phyloP scores from a whole-genome alignment of 2,888 invertebrate genomes.

The Drosophila flavopinicola region DNA sequence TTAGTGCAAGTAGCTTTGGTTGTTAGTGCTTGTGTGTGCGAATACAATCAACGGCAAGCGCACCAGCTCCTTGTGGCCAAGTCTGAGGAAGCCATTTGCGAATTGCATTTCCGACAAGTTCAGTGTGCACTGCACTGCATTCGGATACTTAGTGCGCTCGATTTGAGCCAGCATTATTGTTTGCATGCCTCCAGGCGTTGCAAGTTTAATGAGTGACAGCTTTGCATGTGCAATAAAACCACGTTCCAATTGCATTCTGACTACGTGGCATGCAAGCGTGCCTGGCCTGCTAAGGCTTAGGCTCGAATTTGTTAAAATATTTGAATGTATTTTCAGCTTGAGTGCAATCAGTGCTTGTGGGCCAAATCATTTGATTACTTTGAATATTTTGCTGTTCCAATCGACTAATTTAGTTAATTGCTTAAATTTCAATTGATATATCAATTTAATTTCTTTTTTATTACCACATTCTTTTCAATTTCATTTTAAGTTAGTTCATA shows the following conservation, averaged over 20 bases:
- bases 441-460: not conserved
- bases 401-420: not conserved
- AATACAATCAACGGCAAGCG: not conserved
- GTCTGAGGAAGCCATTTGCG: constrained; percentile 56
- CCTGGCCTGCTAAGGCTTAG: not conserved
- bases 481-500: not conserved
- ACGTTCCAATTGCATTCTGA: constrained; percentile 28
- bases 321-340: not conserved
- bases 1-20: constrained; percentile 63
- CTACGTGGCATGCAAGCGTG: constrained; percentile 15
- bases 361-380: too few species aligned
- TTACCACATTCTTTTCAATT: not conserved
- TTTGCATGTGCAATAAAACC: constrained; percentile 28
- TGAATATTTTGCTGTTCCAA: not conserved
- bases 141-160: constrained; percentile 17
- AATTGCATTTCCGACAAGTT: constrained; percentile 47
- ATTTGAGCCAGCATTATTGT: constrained; percentile 33
- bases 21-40: constrained; percentile 4
- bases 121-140: constrained; percentile 9
- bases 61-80: constrained; percentile 11
- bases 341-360: not conserved
- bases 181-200: constrained; percentile 25
- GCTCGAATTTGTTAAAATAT: not conserved
- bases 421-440: too few species aligned
- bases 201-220: constrained; percentile 46